A percentile compares a stretch with the other conserved stretches of the same genome.
Evolutionary conservation across 2,888 invertebrate species (phyloP).

Genomic region (Luperina testacea): DNA sequence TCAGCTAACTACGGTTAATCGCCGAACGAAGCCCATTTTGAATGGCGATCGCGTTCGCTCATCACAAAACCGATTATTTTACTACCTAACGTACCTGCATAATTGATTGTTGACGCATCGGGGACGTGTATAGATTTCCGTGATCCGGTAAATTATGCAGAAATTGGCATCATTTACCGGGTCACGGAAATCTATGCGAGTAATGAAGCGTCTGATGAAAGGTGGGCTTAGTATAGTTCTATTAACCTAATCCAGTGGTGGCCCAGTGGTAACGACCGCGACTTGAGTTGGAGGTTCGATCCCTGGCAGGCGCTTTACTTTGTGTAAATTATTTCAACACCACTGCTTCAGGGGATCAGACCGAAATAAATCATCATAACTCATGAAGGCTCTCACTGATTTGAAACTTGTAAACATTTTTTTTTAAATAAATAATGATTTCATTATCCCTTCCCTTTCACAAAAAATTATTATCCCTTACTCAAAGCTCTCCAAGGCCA

Average conservation of each 20-base stretch:
- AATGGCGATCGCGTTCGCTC: conserved; percentile 36
- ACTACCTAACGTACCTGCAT: conserved; percentile 17
- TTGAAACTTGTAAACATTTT: not conserved
- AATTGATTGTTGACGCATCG: conserved; percentile 48
- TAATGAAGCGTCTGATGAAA: not conserved
- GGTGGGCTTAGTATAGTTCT: not conserved
- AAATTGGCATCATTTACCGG: not conserved
- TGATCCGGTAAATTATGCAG: not conserved
- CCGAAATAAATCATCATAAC: not conserved
- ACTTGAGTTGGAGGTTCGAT: not conserved
- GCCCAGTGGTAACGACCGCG: not conserved
- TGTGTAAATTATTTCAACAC: no score
- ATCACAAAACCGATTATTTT: conserved; percentile 54
- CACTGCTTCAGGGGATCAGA: no score
- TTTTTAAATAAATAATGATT: not conserved
- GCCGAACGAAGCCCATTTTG: conserved; percentile 39
- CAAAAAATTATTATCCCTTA: conserved; percentile 17
- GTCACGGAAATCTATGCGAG: not conserved
- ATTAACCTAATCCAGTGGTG: not conserved
- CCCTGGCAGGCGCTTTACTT: no score
- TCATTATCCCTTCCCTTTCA: conserved; percentile 11
- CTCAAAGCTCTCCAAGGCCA: conserved; percentile 7
- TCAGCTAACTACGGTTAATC: conserved; percentile 33
- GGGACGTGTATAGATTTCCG: conserved; percentile 4
- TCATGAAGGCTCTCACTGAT: not conserved